A percentile compares a stretch with the other conserved stretches of the same genome.
Conservation (phyloP, 35 echinoderm and acorn worm genomes). For the Apostichopus parvimensis region DNA sequence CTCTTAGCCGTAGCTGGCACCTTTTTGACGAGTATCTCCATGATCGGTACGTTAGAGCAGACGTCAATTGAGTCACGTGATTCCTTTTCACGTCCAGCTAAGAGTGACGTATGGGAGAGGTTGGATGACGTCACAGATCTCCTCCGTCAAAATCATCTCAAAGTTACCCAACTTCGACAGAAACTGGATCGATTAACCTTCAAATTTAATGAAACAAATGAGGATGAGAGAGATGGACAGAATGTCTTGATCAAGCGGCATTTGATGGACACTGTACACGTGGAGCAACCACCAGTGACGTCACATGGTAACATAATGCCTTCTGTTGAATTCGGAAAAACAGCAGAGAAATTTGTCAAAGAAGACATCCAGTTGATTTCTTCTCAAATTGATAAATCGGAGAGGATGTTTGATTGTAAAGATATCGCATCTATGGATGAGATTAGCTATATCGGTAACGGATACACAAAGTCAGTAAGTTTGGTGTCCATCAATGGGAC, state of each 20-base stretch:
- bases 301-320: neutral
- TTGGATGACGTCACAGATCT: neutral
- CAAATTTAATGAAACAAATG: neutral
- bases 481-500: conserved; percentile 10
- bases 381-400: neutral
- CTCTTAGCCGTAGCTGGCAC: conserved; percentile 9
- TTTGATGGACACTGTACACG: conserved; percentile 28
- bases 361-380: neutral
- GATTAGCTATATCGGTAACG: conserved; percentile 2
- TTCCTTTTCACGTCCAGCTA: neutral
- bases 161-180: neutral
- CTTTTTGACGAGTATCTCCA: neutral
- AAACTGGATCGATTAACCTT: conserved; percentile 10
- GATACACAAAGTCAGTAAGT: conserved; percentile 22
- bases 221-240: neutral
- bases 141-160: neutral
- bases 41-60: conserved; percentile 21
- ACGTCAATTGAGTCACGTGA: neutral
- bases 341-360: neutral
- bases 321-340: neutral
- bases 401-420: conserved; percentile 7
- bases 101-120: neutral
- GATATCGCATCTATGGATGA: neutral
- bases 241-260: conserved; percentile 24
- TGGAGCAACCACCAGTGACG: neutral